Evolutionary conservation across 2,113 vertebrate genomes (phyloP).

Genomic region (Nematolebias whitei): DNA sequence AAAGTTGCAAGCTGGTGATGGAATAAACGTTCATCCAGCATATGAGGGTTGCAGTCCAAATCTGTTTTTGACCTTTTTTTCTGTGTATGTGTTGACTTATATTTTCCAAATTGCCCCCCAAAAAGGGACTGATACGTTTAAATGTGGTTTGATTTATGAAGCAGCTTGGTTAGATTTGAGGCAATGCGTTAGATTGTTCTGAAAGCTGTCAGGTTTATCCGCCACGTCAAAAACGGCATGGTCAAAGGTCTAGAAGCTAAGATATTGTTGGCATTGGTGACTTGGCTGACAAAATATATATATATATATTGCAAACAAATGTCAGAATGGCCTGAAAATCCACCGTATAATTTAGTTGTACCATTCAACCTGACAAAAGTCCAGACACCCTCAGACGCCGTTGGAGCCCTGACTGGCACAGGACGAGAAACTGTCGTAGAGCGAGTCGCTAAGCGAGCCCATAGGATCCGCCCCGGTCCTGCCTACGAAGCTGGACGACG

Average conservation of each 20-base stretch:
- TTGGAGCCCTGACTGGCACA: conserved; percentile 87
- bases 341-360: neutral
- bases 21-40: neutral
- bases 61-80: too few species aligned
- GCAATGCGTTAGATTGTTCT: neutral
- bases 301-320: too few species aligned
- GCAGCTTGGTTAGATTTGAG: neutral
- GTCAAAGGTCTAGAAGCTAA: too few species aligned
- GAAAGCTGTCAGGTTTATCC: neutral
- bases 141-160: too few species aligned
- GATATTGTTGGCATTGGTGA: too few species aligned
- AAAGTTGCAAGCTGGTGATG: neutral
- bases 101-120: too few species aligned
- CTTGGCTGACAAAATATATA: neutral
- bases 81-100: too few species aligned
- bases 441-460: conserved; percentile 87
- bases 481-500: conserved; percentile 67
- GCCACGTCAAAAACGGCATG: neutral
- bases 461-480: conserved; percentile 76
- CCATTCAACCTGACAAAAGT: neutral
- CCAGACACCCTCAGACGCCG: conserved; percentile 64
- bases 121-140: too few species aligned
- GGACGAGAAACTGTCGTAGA: conserved; percentile 92
- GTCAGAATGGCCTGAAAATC: neutral
- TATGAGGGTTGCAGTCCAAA: too few species aligned